Percentiles rank a stretch among this genome's conserved stretches.
Conservation (phyloP, 2,888 invertebrate species). For the Limenitis camilla region DNA sequence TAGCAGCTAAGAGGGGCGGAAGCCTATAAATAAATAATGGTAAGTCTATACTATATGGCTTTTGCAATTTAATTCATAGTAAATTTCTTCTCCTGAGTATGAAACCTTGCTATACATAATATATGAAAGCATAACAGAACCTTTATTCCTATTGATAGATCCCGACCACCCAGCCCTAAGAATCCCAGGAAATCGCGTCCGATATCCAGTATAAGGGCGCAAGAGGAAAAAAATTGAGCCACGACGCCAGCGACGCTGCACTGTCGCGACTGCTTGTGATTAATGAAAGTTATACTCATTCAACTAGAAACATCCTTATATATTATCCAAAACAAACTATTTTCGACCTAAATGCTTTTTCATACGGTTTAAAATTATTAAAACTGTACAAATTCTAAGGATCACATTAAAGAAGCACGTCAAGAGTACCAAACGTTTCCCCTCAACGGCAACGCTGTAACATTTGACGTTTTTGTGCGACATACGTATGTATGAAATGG, state of each 20-base stretch:
- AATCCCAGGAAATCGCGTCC: constrained; percentile 71
- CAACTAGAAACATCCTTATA: constrained; percentile 50
- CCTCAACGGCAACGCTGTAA: constrained; percentile 68
- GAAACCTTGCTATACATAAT: neutral
- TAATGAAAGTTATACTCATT: constrained; percentile 67
- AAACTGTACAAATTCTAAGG: constrained; percentile 1
- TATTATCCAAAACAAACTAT: constrained; percentile 14
- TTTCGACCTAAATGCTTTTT: neutral
- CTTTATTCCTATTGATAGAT: constrained; percentile 29
- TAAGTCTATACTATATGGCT: too few species aligned
- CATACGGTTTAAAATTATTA: constrained; percentile 23
- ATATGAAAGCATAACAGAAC: neutral
- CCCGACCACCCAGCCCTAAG: constrained; percentile 63
- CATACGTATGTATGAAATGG: constrained; percentile 62
- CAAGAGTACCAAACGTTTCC: constrained; percentile 71
- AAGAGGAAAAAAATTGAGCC: constrained; percentile 69
- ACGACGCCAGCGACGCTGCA: constrained; percentile 65
- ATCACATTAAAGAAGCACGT: constrained; percentile 18
- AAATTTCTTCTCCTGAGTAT: too few species aligned
- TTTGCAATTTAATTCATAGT: too few species aligned
- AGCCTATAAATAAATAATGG: too few species aligned
- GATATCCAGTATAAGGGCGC: constrained; percentile 71
- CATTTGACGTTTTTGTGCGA: constrained; percentile 73
- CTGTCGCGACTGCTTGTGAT: constrained; percentile 72
- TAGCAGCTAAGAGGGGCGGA: too few species aligned